Evolutionary conservation across 2,113 vertebrate species (phyloP).

Genomic region (Callospermophilus lateralis): DNA sequence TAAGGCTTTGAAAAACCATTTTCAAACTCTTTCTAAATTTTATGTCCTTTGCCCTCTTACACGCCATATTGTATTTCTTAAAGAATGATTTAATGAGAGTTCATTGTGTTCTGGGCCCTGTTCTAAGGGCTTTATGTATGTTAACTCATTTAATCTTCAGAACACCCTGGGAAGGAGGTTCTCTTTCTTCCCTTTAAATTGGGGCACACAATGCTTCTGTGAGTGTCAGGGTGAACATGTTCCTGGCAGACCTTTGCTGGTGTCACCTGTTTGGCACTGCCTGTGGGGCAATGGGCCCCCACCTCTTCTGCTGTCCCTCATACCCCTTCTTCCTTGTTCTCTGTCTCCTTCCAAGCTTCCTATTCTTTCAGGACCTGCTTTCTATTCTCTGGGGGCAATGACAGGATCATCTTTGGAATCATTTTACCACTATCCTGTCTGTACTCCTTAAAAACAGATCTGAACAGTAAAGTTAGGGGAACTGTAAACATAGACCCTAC

Average conservation of each 20-base stretch:
- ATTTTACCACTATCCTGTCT: neutral
- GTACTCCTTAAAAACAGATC: neutral
- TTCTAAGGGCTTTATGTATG: neutral
- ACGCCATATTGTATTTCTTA: neutral
- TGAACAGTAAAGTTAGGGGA: neutral
- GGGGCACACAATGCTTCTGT: neutral
- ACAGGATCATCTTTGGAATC: neutral
- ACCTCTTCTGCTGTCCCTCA: accelerated
- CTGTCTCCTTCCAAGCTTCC: neutral
- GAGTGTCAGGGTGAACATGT: accelerated
- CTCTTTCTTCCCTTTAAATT: neutral
- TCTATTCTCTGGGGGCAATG: neutral
- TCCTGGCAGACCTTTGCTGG: neutral
- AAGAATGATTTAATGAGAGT: neutral
- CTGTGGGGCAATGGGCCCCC: neutral
- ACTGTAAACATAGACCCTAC: neutral
- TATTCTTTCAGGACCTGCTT: neutral
- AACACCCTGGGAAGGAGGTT: neutral
- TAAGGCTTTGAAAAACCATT: constrained; percentile 57
- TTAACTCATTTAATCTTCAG: neutral
- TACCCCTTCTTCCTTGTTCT: neutral
- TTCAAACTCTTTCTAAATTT: constrained; percentile 41
- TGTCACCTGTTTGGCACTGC: neutral
- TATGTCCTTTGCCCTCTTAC: neutral
- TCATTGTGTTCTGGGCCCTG: neutral